Base-by-base conservation (phyloP, 2,113 vertebrate species). In the Astur gentilis region DNA sequence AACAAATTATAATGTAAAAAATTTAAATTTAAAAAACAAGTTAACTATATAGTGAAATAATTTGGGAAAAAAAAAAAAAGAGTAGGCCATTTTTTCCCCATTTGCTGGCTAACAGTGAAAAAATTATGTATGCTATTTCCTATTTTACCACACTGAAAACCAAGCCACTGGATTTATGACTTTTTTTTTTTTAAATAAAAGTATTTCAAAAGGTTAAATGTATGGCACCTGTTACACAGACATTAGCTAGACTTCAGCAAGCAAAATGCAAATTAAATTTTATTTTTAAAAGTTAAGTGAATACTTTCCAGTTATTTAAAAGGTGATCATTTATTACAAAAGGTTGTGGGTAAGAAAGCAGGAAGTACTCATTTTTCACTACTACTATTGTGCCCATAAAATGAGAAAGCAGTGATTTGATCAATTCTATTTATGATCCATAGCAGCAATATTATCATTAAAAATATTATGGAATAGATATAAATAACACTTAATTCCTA, bases 401-500 rank as follows among this genome's bases (percentile, higher is more conserved):
- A 93, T 88, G 66, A 97, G 83, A 95, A 92, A 93, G 84, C 92
- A 67, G 78, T 91, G 83, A 85, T 85, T 64, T 49, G 54, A 89
- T 89, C 65, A 84, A 54, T 67, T 96, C 72, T 93, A 86, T 82
- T 94, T 87, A 91, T 89, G 94, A 90, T 94, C 71, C 69, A 91
- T 85, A 95, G 94, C 93, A 92, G 86, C 93, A 96, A 90, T 88
- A 94, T 47, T 73, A 90, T 86, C 34, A 85, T 91, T 93, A 90
- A 95, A 96, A 96, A 90, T 77, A 75, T 73, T 77, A 97, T 77
- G 96, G 86, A 90, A 82, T 89, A 93, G 83, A 84, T 93, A 97
- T 96, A 97, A 97, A 96, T 94, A 97, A 96, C 82, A 93, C 12
- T 94, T 84, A 89, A 69, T 69, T 86, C 67, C 95, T 94, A 88